phyloP scores from a whole-genome alignment of 2,888 invertebrate species.

The Ichneumoninae sp. region DNA sequence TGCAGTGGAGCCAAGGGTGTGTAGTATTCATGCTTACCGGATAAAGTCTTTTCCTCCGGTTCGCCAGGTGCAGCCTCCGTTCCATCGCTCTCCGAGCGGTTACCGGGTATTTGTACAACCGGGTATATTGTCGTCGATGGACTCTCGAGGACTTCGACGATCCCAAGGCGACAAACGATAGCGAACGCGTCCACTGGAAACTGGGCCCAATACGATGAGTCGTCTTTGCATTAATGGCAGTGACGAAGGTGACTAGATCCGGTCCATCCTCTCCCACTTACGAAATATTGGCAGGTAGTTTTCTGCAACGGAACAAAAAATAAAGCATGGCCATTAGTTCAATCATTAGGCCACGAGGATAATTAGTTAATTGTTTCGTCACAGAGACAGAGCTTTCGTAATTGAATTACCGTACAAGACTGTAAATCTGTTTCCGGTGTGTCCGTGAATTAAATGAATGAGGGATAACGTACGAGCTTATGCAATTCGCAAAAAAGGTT shows the following conservation, averaged over 20 bases:
- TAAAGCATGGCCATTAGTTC: neutral
- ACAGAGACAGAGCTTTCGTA: neutral
- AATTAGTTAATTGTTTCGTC: neutral
- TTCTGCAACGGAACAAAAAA: constrained; percentile 46
- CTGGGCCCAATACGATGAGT: neutral
- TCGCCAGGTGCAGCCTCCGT: constrained; percentile 61
- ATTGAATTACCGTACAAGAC: neutral
- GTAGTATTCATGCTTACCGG: constrained; percentile 47
- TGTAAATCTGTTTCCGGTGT: neutral
- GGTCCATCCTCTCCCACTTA: constrained; percentile 35
- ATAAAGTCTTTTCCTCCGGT: constrained; percentile 64
- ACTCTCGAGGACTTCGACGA: constrained; percentile 29
- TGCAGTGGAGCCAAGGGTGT: neutral
- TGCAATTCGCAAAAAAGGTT: constrained; percentile 49
- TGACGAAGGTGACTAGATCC: constrained; percentile 48
- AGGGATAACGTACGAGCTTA: neutral
- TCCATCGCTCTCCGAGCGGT: constrained; percentile 63
- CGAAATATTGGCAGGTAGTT: neutral
- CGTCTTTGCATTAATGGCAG: neutral
- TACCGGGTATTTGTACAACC: constrained; percentile 13
- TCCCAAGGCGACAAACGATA: constrained; percentile 13
- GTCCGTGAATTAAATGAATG: neutral
- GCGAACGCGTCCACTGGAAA: neutral
- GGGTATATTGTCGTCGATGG: constrained; percentile 32
- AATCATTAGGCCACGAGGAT: neutral